phyloP scores from a whole-genome alignment of 2,888 invertebrate genomes.

The Drosophila meridiana region DNA sequence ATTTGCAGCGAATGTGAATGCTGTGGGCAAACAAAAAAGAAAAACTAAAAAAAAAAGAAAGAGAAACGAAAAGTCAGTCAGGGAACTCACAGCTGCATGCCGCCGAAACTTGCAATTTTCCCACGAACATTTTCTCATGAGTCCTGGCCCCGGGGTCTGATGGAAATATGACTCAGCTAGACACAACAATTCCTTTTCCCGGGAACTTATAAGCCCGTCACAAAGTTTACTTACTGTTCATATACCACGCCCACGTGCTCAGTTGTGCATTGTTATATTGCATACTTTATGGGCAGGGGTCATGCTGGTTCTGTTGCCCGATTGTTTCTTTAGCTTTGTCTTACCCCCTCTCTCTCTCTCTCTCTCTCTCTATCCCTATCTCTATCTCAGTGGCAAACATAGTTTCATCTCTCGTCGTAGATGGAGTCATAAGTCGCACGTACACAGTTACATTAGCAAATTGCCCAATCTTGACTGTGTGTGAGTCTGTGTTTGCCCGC shows the following conservation, averaged over 20 bases:
- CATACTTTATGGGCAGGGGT: slow-evolving; percentile 59
- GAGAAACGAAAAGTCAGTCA: neutral
- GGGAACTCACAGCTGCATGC: slow-evolving; percentile 48
- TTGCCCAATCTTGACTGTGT: slow-evolving; percentile 49
- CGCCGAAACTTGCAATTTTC: slow-evolving; percentile 53
- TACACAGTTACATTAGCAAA: slow-evolving; percentile 72
- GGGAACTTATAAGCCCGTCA: slow-evolving; percentile 60
- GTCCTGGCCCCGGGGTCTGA: slow-evolving; percentile 30
- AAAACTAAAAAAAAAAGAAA: neutral
- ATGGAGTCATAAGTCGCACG: slow-evolving; percentile 56
- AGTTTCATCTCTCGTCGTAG: slow-evolving; percentile 31
- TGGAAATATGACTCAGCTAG: slow-evolving; percentile 67
- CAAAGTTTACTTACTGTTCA: slow-evolving; percentile 64
- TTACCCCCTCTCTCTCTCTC: neutral
- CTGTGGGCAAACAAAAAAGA: slow-evolving; percentile 8
- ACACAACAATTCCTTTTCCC: slow-evolving; percentile 54
- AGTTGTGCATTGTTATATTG: slow-evolving; percentile 53
- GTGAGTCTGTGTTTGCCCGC: slow-evolving; percentile 30
- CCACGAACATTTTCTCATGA: slow-evolving; percentile 40
- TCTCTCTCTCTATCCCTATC: neutral
- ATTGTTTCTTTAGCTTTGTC: slow-evolving; percentile 30
- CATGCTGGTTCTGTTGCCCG: slow-evolving; percentile 35
- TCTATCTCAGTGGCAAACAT: neutral
- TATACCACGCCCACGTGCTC: slow-evolving; percentile 58
- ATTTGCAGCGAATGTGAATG: slow-evolving; percentile 51